A percentile compares a stretch with the other conserved stretches of the same genome.
Conservation (phyloP, 1,140 invertebrate species). For the Scaptodrosophila lebanonensis region DNA sequence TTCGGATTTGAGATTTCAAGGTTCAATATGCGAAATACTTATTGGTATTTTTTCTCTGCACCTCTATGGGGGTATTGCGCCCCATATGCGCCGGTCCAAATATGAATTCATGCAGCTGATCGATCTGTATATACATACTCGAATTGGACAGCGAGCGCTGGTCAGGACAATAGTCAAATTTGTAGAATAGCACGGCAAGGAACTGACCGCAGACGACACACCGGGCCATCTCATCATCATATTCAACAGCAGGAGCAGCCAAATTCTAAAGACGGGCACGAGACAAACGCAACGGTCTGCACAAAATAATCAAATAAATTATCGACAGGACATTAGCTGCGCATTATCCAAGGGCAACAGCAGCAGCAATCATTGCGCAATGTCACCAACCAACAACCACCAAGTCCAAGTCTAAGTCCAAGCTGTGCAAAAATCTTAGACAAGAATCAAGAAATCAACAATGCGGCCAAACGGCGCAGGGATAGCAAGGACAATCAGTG, state of each 20-base stretch:
- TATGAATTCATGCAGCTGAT: too few relatives aligned
- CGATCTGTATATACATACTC: constrained; percentile 12
- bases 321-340: constrained; percentile 49
- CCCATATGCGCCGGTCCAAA: too few relatives aligned
- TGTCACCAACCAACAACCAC: constrained; percentile 11
- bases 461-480: constrained; percentile 41
- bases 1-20: too few relatives aligned
- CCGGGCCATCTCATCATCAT: constrained; percentile 57
- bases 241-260: too few relatives aligned
- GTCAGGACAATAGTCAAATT: constrained; percentile 62
- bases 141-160: constrained; percentile 9
- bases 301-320: constrained; percentile 66
- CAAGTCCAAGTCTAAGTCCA: constrained; percentile 4
- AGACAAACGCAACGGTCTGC: constrained; percentile 36
- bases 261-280: constrained; percentile 38
- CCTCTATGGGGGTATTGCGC: too few relatives aligned
- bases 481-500: constrained; percentile 58
- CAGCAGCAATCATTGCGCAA: constrained; percentile 62
- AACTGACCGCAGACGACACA: constrained; percentile 56
- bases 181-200: constrained; percentile 63
- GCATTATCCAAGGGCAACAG: constrained; percentile 28
- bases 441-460: constrained; percentile 70
- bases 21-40: too few relatives aligned
- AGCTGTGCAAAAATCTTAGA: constrained; percentile 52
- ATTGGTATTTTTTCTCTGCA: too few relatives aligned